phyloP scores from a whole-genome alignment of 1,140 invertebrate species.

The Zelostemma sp. region DNA sequence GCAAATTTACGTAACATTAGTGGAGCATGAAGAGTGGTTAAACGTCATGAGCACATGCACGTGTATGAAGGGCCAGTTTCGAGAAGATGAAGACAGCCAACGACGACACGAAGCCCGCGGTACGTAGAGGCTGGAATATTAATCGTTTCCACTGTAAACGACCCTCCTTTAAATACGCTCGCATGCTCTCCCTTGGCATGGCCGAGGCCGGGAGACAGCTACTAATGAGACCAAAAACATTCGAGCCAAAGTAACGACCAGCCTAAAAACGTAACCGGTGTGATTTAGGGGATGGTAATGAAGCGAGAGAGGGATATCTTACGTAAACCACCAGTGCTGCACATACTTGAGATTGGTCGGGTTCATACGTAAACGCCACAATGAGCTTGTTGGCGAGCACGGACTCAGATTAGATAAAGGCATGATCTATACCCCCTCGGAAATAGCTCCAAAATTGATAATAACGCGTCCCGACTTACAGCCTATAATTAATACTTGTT shows the following conservation, averaged over 20 bases:
- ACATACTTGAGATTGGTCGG: conserved; percentile 24
- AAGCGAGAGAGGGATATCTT: conserved; percentile 48
- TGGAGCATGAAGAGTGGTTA: conserved; percentile 25
- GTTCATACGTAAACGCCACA: conserved; percentile 24
- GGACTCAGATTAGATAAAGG: conserved; percentile 14
- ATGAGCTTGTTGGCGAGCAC: conserved; percentile 15
- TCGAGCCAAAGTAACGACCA: conserved; percentile 57
- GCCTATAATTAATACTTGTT: conserved; percentile 8
- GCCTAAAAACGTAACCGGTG: conserved; percentile 64
- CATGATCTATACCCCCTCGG: conserved; percentile 12
- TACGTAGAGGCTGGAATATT: conserved; percentile 59
- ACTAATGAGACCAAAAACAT: conserved; percentile 69
- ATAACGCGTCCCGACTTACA: conserved; percentile 5
- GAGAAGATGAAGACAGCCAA: conserved; percentile 30
- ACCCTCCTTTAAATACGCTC: conserved; percentile 30
- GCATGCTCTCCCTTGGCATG: conserved; percentile 35
- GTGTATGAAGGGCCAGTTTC: conserved; percentile 14
- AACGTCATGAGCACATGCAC: conserved; percentile 30
- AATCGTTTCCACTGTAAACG: conserved; percentile 63
- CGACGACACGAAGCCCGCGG: conserved; percentile 41
- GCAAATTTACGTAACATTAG: conserved; percentile 28
- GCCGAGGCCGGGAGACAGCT: conserved; percentile 57
- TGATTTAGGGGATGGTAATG: conserved; percentile 67
- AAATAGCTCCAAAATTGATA: conserved; percentile 14
- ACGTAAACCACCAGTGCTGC: conserved; percentile 28